Evolutionary conservation across 2,797 vertebrate genomes (phyloP).

Genomic region (Sebastiscus tertius): DNA sequence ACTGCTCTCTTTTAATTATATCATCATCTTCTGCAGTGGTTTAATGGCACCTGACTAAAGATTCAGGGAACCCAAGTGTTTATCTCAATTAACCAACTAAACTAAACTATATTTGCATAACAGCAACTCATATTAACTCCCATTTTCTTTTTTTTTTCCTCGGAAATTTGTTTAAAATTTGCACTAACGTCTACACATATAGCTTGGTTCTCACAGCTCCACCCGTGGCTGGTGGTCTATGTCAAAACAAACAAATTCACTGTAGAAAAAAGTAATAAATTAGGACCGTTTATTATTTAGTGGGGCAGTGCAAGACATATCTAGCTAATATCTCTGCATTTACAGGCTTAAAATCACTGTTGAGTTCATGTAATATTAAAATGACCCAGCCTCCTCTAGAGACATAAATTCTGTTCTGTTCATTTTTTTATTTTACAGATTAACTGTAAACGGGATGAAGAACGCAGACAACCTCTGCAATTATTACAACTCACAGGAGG

Average conservation of each 20-base stretch:
- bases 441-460: background rate
- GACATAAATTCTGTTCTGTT: constrained; percentile 5
- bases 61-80: too few relatives aligned
- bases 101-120: background rate
- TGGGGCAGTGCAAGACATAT: background rate
- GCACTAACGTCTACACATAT: background rate
- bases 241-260: background rate
- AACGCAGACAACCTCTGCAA: constrained; percentile 6
- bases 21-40: background rate
- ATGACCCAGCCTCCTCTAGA: background rate
- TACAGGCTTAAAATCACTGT: background rate
- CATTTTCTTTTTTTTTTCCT: too few relatives aligned
- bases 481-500: constrained; percentile 26
- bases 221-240: background rate
- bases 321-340: background rate
- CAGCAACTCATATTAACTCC: background rate
- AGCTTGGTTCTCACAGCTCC: background rate
- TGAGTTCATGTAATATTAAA: constrained; percentile 10
- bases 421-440: background rate
- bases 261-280: background rate
- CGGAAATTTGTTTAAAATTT: too few relatives aligned
- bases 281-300: background rate
- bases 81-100: background rate
- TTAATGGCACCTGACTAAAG: background rate
- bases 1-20: too few relatives aligned